Evolutionary conservation across 1,140 invertebrate genomes (phyloP), one percentile per base, ranked within the genome.

Genomic region (Dendrolimus punctatus): DNA sequence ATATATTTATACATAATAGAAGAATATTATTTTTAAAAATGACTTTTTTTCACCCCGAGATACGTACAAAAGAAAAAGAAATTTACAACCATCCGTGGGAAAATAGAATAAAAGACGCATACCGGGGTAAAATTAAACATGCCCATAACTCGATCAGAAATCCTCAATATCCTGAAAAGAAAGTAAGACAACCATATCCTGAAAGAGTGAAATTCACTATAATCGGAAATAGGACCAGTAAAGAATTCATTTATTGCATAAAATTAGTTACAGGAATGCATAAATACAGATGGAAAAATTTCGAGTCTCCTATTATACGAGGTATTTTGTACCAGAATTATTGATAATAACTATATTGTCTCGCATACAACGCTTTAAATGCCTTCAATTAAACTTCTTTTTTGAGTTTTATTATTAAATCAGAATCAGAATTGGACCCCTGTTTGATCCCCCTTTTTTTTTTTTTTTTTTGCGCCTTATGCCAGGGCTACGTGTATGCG

Each of bases 61-160:
- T 56, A 39, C 51, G 51, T 49, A 46, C 23, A 39, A 51, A 65
- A 56, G 49, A 62, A 49, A 68, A 68, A 51, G n/a, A 38, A n/a
- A 8, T 37, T 42, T 41, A 51, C 4, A 53, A 48, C 8, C 81
- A 85, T 63, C 81, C 81, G 8, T 82, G 77, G 77, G 68, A 73
- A 62, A 66, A 49, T 47, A 55, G 49, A 6, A 73, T 82, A 43
- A 82, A 78, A 63, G 62, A 70, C 51, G 8, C 56, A 41, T 62
- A 69, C 56, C 46, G 46, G 36, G 46, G 64, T 41, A 68, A 62
- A 54, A 68, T 72, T 5, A 76, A 80, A 62, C 56, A 73, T 55
- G 68, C 58, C 6, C 82, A 85, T 49, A 85, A 85, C 57, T 75
- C 76, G 8, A 55, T 74, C 38, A 67, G 69, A 8, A 85, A 85